A percentile compares a stretch with the other conserved stretches of the same genome.
Evolutionary conservation across 2,888 invertebrate genomes (phyloP).

Genomic region (Hirtodrosophila duncani): DNA sequence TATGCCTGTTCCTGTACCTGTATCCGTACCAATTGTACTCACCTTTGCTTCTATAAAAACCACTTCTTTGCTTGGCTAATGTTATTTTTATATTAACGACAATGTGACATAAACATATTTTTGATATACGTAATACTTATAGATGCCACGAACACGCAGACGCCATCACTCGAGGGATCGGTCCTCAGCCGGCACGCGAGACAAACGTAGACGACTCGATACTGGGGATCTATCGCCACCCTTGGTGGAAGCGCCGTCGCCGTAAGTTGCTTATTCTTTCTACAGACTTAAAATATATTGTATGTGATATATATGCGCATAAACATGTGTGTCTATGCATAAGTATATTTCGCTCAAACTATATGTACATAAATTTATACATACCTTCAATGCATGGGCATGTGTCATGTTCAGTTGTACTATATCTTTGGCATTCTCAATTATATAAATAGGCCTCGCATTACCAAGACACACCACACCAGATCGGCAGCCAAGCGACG

Average conservation of each 20-base stretch:
- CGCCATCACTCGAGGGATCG: constrained; percentile 87
- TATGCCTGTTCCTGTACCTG: constrained; percentile 13
- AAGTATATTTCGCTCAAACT: constrained; percentile 28
- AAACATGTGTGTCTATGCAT: not conserved
- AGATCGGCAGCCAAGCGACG: constrained; percentile 79
- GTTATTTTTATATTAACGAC: too few species aligned
- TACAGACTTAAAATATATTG: not conserved
- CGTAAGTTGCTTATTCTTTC: constrained; percentile 67
- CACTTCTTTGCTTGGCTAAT: too few species aligned
- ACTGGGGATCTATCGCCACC: constrained; percentile 79
- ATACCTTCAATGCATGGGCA: constrained; percentile 10
- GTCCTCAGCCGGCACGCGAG: constrained; percentile 76
- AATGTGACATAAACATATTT: constrained; percentile 4
- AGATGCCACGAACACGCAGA: constrained; percentile 92
- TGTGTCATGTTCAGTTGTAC: constrained; percentile 8
- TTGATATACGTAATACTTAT: constrained; percentile 4
- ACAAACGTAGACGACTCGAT: constrained; percentile 86
- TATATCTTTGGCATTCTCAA: constrained; percentile 21
- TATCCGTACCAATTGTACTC: constrained; percentile 43
- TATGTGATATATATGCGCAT: constrained; percentile 3
- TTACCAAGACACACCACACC: constrained; percentile 71
- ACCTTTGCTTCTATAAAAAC: constrained; percentile 49
- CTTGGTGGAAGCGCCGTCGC: constrained; percentile 72
- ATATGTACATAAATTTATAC: constrained; percentile 5
- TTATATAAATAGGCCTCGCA: constrained; percentile 69